Conservation (phyloP, 1,140 invertebrate genomes). For the Brachionus koreanus region DNA sequence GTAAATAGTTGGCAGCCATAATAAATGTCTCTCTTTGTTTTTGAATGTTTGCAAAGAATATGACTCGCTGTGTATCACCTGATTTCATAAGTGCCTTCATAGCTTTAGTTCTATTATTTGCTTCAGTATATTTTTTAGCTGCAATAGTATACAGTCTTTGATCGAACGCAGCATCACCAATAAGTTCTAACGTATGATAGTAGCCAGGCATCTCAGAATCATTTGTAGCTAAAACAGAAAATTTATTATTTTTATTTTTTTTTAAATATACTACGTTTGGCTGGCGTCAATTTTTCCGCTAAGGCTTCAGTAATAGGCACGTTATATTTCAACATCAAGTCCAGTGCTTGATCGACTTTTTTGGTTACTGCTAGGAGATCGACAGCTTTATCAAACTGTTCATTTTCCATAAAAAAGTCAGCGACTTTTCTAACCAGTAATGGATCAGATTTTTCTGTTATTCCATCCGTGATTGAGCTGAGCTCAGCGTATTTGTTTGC, state of each 20-base stretch:
- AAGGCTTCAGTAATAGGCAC: slow-evolving; percentile 79
- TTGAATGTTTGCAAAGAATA: slow-evolving; percentile 91
- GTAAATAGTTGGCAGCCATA: slow-evolving; percentile 95
- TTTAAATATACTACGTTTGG: slow-evolving; percentile 59
- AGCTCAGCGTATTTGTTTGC: slow-evolving; percentile 72
- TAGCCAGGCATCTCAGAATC: slow-evolving; percentile 19
- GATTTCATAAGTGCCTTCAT: slow-evolving; percentile 95
- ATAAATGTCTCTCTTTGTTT: slow-evolving; percentile 79
- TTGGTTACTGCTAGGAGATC: slow-evolving; percentile 75
- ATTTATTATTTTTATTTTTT: neutral
- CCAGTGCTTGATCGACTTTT: slow-evolving; percentile 71
- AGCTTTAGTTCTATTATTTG: slow-evolving; percentile 72
- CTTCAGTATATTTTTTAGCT: slow-evolving; percentile 94
- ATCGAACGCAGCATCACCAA: slow-evolving; percentile 80
- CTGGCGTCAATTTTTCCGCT: slow-evolving; percentile 78
- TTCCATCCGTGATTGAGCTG: slow-evolving; percentile 74
- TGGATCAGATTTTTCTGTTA: slow-evolving; percentile 76
- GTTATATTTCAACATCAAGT: slow-evolving; percentile 77
- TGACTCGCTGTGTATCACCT: slow-evolving; percentile 91
- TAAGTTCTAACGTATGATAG: slow-evolving; percentile 68
- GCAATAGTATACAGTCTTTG: slow-evolving; percentile 93
- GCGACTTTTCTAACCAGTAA: slow-evolving; percentile 75
- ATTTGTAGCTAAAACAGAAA: neutral
- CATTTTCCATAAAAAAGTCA: slow-evolving; percentile 77
- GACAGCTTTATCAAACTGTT: slow-evolving; percentile 80